Percentiles rank a stretch among this genome's conserved stretches.
Conservation (phyloP, 2,113 vertebrate genomes). For the Xenus cinereus region DNA sequence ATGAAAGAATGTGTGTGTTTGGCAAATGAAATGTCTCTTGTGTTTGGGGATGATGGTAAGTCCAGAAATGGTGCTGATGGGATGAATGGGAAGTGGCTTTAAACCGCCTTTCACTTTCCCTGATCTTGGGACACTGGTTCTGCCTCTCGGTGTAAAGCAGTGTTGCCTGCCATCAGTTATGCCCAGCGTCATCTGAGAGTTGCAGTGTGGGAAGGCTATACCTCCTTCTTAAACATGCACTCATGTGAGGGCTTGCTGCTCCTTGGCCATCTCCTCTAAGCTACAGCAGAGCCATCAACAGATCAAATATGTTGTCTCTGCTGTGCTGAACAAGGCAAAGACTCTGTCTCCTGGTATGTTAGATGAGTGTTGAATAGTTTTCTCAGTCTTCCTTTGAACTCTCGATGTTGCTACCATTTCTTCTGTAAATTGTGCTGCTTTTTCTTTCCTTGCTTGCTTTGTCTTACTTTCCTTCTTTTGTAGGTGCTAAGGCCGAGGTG, state of each 20-base stretch:
- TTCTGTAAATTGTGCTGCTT: neutral
- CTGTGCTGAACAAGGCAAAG: neutral
- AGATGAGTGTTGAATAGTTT: neutral
- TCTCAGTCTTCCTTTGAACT: neutral
- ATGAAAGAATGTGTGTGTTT: neutral
- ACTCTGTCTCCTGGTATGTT: neutral
- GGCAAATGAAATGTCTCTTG: neutral
- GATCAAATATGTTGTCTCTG: neutral
- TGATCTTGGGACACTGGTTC: neutral
- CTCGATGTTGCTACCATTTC: neutral
- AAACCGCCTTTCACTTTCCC: neutral
- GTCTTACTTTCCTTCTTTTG: conserved; percentile 46
- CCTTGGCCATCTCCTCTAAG: neutral
- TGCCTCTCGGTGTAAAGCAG: neutral
- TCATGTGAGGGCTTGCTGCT: rapidly evolving
- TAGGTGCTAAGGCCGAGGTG: conserved; percentile 49
- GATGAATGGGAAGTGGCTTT: neutral
- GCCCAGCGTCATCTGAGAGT: neutral
- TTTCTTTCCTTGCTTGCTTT: neutral
- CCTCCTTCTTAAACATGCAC: rapidly evolving
- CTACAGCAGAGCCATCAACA: neutral
- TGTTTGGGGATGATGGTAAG: neutral
- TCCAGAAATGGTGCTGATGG: neutral
- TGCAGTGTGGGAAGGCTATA: rapidly evolving
- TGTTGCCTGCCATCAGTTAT: neutral